These are phyloP conservation scores for Fopius arisanus DNA, from an alignment of 1,140 invertebrate species.

Conservation along the genomic window DNA sequence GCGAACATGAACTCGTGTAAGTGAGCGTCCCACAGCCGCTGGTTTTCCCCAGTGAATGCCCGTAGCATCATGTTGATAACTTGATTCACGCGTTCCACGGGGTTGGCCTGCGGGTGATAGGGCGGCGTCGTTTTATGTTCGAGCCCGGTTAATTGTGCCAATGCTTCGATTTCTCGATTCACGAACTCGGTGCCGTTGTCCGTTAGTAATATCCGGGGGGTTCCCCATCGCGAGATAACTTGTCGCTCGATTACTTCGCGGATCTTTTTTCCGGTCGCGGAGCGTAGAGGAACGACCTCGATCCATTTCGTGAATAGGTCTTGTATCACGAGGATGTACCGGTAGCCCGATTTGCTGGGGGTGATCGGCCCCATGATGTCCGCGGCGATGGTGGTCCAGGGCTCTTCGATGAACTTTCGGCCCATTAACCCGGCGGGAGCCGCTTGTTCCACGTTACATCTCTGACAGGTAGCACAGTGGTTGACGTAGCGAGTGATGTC, in stretches of 20 bases:
- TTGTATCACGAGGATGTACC: slow-evolving; percentile 51
- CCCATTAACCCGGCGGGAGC: slow-evolving; percentile 48
- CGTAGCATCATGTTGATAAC: slow-evolving; percentile 53
- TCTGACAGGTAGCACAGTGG: slow-evolving; percentile 40
- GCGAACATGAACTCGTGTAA: no score
- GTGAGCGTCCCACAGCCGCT: no score
- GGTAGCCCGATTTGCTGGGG: slow-evolving; percentile 43
- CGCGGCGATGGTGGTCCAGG: slow-evolving; percentile 53
- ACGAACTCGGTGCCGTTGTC: slow-evolving; percentile 61
- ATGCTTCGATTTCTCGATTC: neutral
- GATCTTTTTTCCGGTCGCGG: slow-evolving; percentile 40
- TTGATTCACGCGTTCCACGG: slow-evolving; percentile 50
- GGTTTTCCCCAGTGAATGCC: slow-evolving; percentile 44
- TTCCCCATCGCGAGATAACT: slow-evolving; percentile 45
- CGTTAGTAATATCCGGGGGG: slow-evolving; percentile 45
- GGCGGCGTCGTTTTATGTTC: slow-evolving; percentile 46
- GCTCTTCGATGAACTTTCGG: slow-evolving; percentile 34
- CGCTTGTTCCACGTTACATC: slow-evolving; percentile 44
- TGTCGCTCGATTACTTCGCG: slow-evolving; percentile 39
- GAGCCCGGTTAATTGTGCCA: slow-evolving; percentile 23
- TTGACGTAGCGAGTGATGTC: neutral
- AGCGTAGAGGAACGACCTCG: slow-evolving; percentile 36
- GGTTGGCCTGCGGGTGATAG: slow-evolving; percentile 54
- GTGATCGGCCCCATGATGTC: slow-evolving; percentile 61
- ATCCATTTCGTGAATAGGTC: slow-evolving; percentile 55